Evolutionary conservation across 2,888 invertebrate species (phyloP).

Genomic region (Morpho deidamia): DNA sequence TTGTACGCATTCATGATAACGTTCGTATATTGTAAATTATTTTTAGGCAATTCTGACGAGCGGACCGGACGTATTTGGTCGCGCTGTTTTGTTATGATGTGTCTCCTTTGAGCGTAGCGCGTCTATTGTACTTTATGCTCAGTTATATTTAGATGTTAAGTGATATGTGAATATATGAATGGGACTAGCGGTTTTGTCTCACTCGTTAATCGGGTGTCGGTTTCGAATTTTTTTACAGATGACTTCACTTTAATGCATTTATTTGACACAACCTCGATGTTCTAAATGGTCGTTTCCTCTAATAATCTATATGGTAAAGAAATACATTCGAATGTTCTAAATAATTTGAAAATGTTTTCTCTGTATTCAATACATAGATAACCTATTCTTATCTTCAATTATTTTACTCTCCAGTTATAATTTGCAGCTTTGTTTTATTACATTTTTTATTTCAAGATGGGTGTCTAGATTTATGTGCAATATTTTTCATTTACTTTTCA

Average conservation of each 20-base stretch:
- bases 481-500: constrained; percentile 13
- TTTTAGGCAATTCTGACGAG: constrained; percentile 45
- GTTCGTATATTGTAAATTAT: constrained; percentile 69
- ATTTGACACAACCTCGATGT: constrained; percentile 3
- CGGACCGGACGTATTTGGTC: constrained; percentile 35
- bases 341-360: not conserved
- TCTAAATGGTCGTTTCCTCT: too few species aligned
- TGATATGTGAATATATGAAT: constrained; percentile 20
- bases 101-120: constrained; percentile 41
- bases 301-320: not conserved
- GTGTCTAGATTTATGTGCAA: constrained; percentile 20
- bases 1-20: constrained; percentile 64
- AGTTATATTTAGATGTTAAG: constrained; percentile 65
- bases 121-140: constrained; percentile 68
- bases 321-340: not conserved
- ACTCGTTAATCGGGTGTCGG: constrained; percentile 3
- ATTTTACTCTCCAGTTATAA: not conserved
- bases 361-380: not conserved
- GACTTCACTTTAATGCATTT: constrained; percentile 16
- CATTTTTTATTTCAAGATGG: constrained; percentile 6
- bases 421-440: constrained; percentile 1
- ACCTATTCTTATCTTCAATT: not conserved
- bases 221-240: not conserved
- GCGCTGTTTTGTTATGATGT: constrained; percentile 35
- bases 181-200: constrained; percentile 19